Evolutionary conservation across 2,797 vertebrate genomes (phyloP), one percentile per base, ranked within the genome.

Genomic region (Myoxocephalus aenaeus): DNA sequence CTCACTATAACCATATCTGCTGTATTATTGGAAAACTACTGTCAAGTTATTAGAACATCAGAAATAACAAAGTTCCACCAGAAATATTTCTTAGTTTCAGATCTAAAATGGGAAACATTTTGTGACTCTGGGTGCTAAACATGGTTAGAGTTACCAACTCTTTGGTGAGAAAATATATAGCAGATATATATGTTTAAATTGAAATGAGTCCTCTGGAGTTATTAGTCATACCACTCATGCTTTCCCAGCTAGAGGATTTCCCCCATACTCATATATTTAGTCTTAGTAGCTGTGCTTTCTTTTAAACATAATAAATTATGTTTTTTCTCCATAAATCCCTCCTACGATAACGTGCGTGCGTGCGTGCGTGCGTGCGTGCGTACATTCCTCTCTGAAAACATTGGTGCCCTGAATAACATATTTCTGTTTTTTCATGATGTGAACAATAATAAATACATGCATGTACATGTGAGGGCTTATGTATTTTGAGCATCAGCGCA

Each of bases 31-130:
- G 10, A 38, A 51, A 61, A 61, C 7, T 14, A 11, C 40, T 36
- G 1, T 5, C 18, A 48, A 8, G 66, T 42, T 57, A 32, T 57
- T n/a, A 42, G 15, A 42, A 7, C 1, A 15, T 12, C 3, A 29
- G 34, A 46, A 20, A 34, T 22, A 6, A 5, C 20, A 65, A 12
- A 54, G 9, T 12, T 51, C 17, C 58, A 18, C n/a, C 58, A 18
- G 34, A 22, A n/a, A 27, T 13, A 17, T 48, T 48, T 74, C 46
- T 64, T 11, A 2, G 4, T 15, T 15, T 40, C 25, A 54, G 20
- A 62, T 75, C 20, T 34, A 48, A 38, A 75, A 50, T 32, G 59
- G 36, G 20, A 64, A 22, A 46, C 15, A 67, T 40, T 12, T 46
- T 38, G 7, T 50, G 32, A 27, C 17, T 14, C 20, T 25, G 10